Evolutionary conservation across 2,113 vertebrate species (phyloP), one percentile per base, ranked within the genome.

Genomic region (Dryoscopus gambensis): DNA sequence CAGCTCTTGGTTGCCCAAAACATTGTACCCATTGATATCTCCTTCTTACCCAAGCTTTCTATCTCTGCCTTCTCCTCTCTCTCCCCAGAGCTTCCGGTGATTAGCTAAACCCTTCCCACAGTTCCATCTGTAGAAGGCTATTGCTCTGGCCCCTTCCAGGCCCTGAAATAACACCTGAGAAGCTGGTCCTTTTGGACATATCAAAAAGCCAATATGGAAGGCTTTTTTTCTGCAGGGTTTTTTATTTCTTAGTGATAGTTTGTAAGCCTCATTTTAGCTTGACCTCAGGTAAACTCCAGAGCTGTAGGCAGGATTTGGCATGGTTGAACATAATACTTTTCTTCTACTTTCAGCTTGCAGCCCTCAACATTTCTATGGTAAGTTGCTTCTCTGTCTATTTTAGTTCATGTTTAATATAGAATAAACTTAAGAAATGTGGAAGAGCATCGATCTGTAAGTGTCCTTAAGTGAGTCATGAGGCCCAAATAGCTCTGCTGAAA

Each of bases 241-340:
- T 70, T 86, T 82, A 57, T 60, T 79, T 50, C 37, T 69, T 56
- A 52, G 28, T 4, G 8, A 18, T 31, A 33, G 25, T 73, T 89
- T 77, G 15, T 3, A 6, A 82, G 14, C 24, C 65, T 82, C 40
- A 20, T 73, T 94, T 94, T 93, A 93, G 55, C 59, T 77, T 93
- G 84, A 93, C 84, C 82, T 90, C 78, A 76, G 42, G 82, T 93
- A 91, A 95, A 94, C 91, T 85, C 49, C 55, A 62, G 78, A 67
- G n/a, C 24, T 87, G 82, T 86, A 91, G 91, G 81, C 74, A 90
- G 91, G 35, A 67, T 85, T 76, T 91, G 59, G 50, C 47, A 62
- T 55, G 40, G 59, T 70, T 84, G 73, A 96, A 92, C 95, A 80
- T 50, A 90, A 62, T 73, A 59, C 49, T 93, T 94, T 44, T 56